Conservation (phyloP, 2,888 invertebrate genomes). For the Eupithecia tripunctaria region DNA sequence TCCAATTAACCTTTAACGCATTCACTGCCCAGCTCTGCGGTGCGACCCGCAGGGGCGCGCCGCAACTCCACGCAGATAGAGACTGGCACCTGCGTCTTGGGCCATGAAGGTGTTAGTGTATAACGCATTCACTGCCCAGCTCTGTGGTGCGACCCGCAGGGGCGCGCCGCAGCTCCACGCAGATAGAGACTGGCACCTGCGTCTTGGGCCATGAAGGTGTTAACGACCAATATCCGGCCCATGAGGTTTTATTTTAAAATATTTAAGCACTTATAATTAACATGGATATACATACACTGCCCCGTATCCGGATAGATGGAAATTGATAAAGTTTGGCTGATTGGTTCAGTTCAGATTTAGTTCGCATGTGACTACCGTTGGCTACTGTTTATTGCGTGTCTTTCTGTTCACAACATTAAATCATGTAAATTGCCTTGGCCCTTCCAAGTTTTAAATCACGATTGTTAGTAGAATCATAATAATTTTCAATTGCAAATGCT, state of each 20-base stretch:
- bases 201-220: too few relatives aligned
- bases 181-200: too few relatives aligned
- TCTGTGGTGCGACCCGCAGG: too few relatives aligned
- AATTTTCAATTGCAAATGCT: conserved; percentile 10
- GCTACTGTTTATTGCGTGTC: conserved; percentile 23
- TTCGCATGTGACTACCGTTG: conserved; percentile 29
- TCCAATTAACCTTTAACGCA: conserved; percentile 13
- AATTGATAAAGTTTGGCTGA: conserved; percentile 19
- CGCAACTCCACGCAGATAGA: too few relatives aligned
- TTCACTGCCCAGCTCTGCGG: too few relatives aligned
- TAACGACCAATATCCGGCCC: conserved; percentile 11
- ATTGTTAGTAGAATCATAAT: conserved; percentile 13
- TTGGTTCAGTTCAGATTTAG: conserved; percentile 28
- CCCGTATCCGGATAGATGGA: conserved; percentile 14
- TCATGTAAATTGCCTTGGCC: background rate
- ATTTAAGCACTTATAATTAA: conserved; percentile 23
- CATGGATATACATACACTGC: background rate
- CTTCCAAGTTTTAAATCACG: background rate
- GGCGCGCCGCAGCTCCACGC: too few relatives aligned
- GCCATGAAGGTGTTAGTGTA: too few relatives aligned
- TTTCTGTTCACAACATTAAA: background rate
- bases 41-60: too few relatives aligned
- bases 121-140: too few relatives aligned
- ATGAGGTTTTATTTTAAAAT: conserved; percentile 6
- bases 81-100: too few relatives aligned